Base-by-base conservation (phyloP, 2,113 vertebrate species). In the Phoxinus phoxinus region DNA sequence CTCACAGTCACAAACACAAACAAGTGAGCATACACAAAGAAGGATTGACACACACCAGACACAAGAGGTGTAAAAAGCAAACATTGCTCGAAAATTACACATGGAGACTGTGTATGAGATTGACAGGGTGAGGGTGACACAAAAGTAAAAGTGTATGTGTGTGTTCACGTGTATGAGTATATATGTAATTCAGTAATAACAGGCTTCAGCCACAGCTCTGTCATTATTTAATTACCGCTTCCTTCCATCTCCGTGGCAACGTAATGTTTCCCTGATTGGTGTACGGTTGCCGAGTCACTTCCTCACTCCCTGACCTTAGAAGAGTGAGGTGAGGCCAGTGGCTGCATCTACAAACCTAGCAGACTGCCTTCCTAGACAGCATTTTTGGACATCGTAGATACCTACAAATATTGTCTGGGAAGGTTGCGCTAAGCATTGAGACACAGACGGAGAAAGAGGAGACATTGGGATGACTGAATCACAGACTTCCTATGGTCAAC, bases 81-180 rank as follows among this genome's bases (percentile, higher is more conserved):
- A 41, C 73, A 48, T 21, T 37, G 46, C 86, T 25, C 7, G 67
- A 12, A 41, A 79, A 56, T 15, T 30, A 63, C 65, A 71, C 58
- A 44, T 19, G 56, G 58, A 80, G 27, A 63, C 37, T 15, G 25
- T 89, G 61, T 89, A 90, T 90, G 79, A 89, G 90, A 81, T 89
- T 91, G 90, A 92, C 91, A 92, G 92, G 92, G 90, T 91, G 90
- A 44, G 92, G 92, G 90, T 91, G 90, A 44, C 75, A 88, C 37
- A 61, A 6, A 56, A 79, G 77, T 85, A 85, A 90, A 90, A 87
- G 84, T 87, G 44, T 85, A 80, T 86, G 21, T 79, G 23, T 69
- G 23, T 69, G 75, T 84, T 63, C 51, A 44, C 35, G 69, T 79
- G 76, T 44, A 78, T 78, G 86, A 51, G 79, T 88, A 69, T 78